Evolutionary conservation across 2,113 vertebrate genomes (phyloP).

Genomic region (Sisor rabdophorus): DNA sequence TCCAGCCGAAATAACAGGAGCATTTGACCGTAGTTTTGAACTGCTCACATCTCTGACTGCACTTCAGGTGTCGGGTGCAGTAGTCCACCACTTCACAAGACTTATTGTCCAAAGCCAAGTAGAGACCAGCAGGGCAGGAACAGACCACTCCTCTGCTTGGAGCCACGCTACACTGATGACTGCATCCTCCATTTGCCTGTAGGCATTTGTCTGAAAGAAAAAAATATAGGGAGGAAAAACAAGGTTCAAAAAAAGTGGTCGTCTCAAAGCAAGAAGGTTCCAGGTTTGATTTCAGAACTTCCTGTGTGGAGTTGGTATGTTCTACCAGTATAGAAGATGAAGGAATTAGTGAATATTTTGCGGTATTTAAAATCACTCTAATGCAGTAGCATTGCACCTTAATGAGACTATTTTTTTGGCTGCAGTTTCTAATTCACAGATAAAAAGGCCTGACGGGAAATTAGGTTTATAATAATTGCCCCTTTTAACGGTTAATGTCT

Average conservation of each 20-base stretch:
- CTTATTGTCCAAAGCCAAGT: slow-evolving; percentile 82
- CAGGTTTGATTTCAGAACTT: too few relatives aligned
- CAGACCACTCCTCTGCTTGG: slow-evolving; percentile 89
- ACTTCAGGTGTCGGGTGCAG: slow-evolving; percentile 85
- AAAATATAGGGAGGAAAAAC: background rate
- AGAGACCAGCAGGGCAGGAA: slow-evolving; percentile 84
- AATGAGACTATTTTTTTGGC: slow-evolving; percentile 5
- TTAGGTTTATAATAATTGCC: background rate
- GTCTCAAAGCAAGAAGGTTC: too few relatives aligned
- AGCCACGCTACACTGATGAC: slow-evolving; percentile 88
- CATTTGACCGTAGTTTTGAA: slow-evolving; percentile 92
- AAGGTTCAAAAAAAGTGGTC: background rate
- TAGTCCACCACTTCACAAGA: slow-evolving; percentile 91
- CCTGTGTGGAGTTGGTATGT: too few relatives aligned
- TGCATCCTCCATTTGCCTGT: slow-evolving; percentile 90
- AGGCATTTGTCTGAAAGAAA: slow-evolving; percentile 80
- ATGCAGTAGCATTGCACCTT: background rate
- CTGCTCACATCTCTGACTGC: slow-evolving; percentile 94
- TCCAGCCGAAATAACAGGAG: slow-evolving; percentile 94
- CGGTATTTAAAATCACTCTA: too few relatives aligned
- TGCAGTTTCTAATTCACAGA: background rate
- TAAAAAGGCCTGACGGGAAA: background rate
- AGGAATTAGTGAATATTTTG: too few relatives aligned
- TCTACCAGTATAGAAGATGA: too few relatives aligned
- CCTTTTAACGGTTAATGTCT: background rate